phyloP scores from a whole-genome alignment of 2,113 vertebrate species.

The Sturnira hondurensis region DNA sequence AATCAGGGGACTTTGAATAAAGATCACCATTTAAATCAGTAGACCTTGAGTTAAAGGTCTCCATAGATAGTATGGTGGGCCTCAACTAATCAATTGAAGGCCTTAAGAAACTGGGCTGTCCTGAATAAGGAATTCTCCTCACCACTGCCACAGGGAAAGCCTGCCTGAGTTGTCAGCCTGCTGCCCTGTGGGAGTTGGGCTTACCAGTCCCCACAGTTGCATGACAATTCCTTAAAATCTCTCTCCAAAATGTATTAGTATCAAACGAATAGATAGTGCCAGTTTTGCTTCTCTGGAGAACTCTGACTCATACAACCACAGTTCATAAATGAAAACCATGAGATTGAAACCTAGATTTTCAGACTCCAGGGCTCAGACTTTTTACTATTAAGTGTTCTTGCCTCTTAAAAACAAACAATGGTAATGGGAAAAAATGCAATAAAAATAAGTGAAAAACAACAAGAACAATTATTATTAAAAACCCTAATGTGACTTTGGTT shows the following conservation, averaged over 20 bases:
- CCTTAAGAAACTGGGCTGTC: not conserved
- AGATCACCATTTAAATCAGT: not conserved
- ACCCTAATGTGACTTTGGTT: not conserved
- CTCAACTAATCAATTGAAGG: not conserved
- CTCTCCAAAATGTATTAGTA: not conserved
- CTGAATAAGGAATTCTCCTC: not conserved
- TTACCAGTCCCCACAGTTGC: not conserved
- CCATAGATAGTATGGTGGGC: not conserved
- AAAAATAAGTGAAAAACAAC: not conserved
- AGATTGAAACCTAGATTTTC: slow-evolving; percentile 10
- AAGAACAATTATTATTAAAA: not conserved
- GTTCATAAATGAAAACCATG: slow-evolving; percentile 21
- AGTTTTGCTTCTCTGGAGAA: not conserved
- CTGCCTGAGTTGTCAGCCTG: not conserved
- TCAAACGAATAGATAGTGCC: not conserved
- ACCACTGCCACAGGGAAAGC: not conserved
- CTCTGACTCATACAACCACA: not conserved
- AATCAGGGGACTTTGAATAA: not conserved
- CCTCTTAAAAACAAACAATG: not conserved
- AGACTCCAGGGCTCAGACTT: not conserved
- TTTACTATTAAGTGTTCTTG: not conserved
- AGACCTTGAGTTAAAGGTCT: not conserved
- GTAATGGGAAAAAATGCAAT: no score
- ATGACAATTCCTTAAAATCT: not conserved
- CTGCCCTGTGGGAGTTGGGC: not conserved